Evolutionary conservation across 2,888 invertebrate species (phyloP), one percentile per base, ranked within the genome.

Genomic region (Pollenia angustigena): DNA sequence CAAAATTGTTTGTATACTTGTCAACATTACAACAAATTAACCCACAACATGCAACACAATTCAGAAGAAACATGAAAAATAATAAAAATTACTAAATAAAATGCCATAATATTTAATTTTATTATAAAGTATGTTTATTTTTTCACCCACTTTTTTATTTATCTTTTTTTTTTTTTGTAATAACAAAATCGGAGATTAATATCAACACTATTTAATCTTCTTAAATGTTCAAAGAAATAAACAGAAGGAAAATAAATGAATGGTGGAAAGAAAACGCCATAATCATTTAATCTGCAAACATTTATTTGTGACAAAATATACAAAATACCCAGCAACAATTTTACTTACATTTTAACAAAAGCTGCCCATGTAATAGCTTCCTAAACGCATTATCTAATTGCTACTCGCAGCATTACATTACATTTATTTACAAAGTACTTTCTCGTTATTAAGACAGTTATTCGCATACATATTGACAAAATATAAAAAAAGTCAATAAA

Each of bases 1-100:
- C 0, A 16, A 75, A 44, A 76, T 82, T 75, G 75, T 76, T 86
- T 75, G 74, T 54, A 46, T 54, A 75, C 69, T 83, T 86, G 79
- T 86, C 83, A 86, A 80, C 86, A 83, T 58, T 75, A 52, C 69
- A 58, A 82, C 68, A 82, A 85, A 82, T 82, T 75, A 54, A 64
- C 54, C 8, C 18, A 18, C 18, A 85, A 69, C 71, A 86, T 81
- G 85, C 81, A 58, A 48, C 42, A 66, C 40, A 56, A 81, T 52
- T 62, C 69, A 56, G 11, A 42, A n/a, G 14, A 62, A 71, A 54
- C 42, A 62, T n/a, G 48, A 81, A 32, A 85, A 75, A 71, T 64
- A 72, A 16, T 18, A 54, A 72, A 76, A 66, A 78, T 81, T 58
- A 72, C 42, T 9, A 78, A 78, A 66, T 76, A 14, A 81, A 85